Conservation (phyloP, 2,888 invertebrate species). For the Coelopa pilipes region DNA sequence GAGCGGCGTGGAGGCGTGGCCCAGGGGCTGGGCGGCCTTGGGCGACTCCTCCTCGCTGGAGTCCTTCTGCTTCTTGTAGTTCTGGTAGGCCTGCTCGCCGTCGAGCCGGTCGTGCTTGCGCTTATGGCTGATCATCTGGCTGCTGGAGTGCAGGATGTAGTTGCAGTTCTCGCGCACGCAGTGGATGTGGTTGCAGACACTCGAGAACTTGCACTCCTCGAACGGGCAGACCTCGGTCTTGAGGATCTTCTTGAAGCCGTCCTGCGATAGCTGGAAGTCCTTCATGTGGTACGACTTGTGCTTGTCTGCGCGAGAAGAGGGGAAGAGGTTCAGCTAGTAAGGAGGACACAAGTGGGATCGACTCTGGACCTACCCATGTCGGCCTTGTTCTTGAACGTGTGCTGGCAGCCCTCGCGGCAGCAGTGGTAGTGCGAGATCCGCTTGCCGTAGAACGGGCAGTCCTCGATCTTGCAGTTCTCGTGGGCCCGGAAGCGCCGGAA, state of each 20-base stretch:
- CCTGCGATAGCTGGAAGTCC: constrained; percentile 93
- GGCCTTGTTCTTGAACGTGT: constrained; percentile 98
- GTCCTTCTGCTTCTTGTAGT: constrained; percentile 58
- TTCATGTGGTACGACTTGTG: constrained; percentile 99
- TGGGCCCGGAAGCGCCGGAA: constrained; percentile 96
- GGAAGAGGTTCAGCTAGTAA: background rate
- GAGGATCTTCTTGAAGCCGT: constrained; percentile 99
- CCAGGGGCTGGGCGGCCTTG: constrained; percentile 37
- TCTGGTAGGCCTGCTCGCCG: constrained; percentile 74
- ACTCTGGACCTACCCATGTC: constrained; percentile 88
- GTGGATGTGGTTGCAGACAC: constrained; percentile 97
- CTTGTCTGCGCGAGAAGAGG: constrained; percentile 77
- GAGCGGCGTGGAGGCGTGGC: constrained; percentile 57
- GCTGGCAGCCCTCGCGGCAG: constrained; percentile 87
- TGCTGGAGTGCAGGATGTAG: constrained; percentile 95
- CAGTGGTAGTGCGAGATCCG: constrained; percentile 98
- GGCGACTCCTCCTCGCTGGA: constrained; percentile 57
- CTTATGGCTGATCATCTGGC: constrained; percentile 96
- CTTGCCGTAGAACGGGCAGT: constrained; percentile 93
- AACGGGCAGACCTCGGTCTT: constrained; percentile 95
- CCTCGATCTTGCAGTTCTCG: constrained; percentile 91
- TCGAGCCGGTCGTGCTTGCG: constrained; percentile 96
- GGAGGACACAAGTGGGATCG: background rate
- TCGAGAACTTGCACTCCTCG: constrained; percentile 91
- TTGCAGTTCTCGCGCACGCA: constrained; percentile 95